Evolutionary conservation across 2,888 invertebrate species (phyloP), one percentile per base, ranked within the genome.

Genomic region (Cheilosia scutellata): DNA sequence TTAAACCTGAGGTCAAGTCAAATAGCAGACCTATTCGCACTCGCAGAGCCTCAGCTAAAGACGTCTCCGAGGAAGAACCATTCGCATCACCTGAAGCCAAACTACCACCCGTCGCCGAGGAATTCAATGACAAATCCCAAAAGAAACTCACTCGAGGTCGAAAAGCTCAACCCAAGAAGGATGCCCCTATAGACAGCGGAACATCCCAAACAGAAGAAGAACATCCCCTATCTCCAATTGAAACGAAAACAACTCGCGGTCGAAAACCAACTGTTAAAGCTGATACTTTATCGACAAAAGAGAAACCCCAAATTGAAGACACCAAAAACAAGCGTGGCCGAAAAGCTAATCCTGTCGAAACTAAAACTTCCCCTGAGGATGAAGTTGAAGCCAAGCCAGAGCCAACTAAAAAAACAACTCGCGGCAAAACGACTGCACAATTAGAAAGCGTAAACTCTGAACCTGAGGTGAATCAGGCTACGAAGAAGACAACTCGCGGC

Each of bases 401-500:
- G 11, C 44, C 29, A 33, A 51, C 4, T 9, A 29, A 37, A 44
- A 71, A 51, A 33, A 51, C 62, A 51, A 49, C 16, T 6, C 57
- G 65, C 7, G 44, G 51, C 9, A 31, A 42, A 63, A 74, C 33
- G 40, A 71, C 4, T 6, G 37, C 2, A 2, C 63, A 62, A 55
- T 13, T 37, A 29, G 11, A 42, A 53, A 20, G 25, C 9, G 27
- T 20, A 1, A 7, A 25, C 1, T 20, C 5, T 0, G 58, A 82
- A 25, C 13, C 5, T 0, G 58, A 82, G 29, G 51, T 42, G 7
- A 51, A 4, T 20, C 60, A 53, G 37, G 6, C 29, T 2, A 37
- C 27, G 11, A 83, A 66, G 20, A 83, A 44, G 9, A 31, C 40
- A 20, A 58, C 62, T 0, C 83, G 83, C 31, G 51, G 63, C 37